Base-by-base conservation (phyloP, 2,888 invertebrate genomes). In the Diogma glabrata region DNA sequence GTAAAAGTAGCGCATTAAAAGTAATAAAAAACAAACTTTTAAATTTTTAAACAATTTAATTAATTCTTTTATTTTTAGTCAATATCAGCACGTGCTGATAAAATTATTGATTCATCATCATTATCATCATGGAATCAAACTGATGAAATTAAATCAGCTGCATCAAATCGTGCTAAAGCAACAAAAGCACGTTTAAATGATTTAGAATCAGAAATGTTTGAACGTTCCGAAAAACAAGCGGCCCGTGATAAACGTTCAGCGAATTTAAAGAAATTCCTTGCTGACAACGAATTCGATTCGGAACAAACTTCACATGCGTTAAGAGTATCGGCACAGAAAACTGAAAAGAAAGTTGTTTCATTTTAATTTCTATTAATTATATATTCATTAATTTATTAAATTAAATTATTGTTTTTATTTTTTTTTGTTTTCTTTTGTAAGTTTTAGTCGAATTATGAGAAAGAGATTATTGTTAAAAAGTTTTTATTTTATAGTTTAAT, bases 121-220 rank as follows among this genome's bases (percentile, higher is more conserved):
- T 30, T 49, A 17, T 43, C 43, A 22, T 22, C 20, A 36, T 30
- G 49, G 43, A 33, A 52, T 33, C 36, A 51, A 46, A 26, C 23
- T 22, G 48, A 48, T 22, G 43, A 43, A 22, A 22, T 43, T n/a
- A 43, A 22, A 43, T 43, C 72, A 54, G 78, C 78, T 0, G 84
- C 86, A 0, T 75, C 75, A 17, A 72, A 75, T 45, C 67, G 87
- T 47, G 85, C 84, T 1, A 78, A 76, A 58, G 77, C 75, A 23
- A 75, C 81, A 2, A 75, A 81, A 56, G 82, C 82, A 9, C 76
- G 86, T 47, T 70, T 87, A 16, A 75, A 75, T 30, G 85, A 86
- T 60, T 70, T 87, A 40, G 85, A 87, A 61, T 79, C 79, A 48
- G 87, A 87, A 66, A 84, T 86, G 81, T 76, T 79, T 38, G 82